Evolutionary conservation across 64 coral and sea anemone species (phyloP), one percentile per base, ranked within the genome.

Genomic region (Anthopleura sola): DNA sequence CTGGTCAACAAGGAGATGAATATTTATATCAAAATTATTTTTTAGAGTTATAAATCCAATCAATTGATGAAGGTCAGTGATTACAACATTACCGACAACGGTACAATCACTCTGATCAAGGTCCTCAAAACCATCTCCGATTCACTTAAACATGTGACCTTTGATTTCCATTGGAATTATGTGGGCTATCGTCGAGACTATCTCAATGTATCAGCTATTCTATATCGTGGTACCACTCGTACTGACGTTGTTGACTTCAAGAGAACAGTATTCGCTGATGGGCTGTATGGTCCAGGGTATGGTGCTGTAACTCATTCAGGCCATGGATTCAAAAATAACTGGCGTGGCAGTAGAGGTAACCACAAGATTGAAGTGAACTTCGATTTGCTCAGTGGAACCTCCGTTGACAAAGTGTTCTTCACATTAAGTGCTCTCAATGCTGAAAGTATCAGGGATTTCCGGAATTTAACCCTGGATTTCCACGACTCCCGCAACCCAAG

Each of bases 371-470:
- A 38, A 20, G 87, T 88, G 14, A 82, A 69, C 78, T 68, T 88
- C 33, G 29, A 34, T 16, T 29, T 80, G 37, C 60, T 88, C 18
- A 71, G 28, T 17, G 21, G 19, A 2, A 13, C 55, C 14, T 82
- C 87, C 29, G 57, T 88, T 34, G 54, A 88, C 38, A 88, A 88
- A 51, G 78, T 88, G 51, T 88, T 88, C 56, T 88, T 88, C 62
- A 64, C 87, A 29, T 39, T 88, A 18, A 88, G 87, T 82, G 87
- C 87, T 18, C 80, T 66, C n/a, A 88, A 88, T 23, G 87, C 87
- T 37, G 76, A 56, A 29, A 88, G 87, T 20, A 88, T 88, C 33
- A 29, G 36, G 11, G 80, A 68, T 34, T 88, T 88, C 44, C 37
- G 38, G 57, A 54, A 66, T 7, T 54, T 80, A 48, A 80, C 51